phyloP scores from a whole-genome alignment of 2,113 vertebrate species.

The Crotalus tigris region DNA sequence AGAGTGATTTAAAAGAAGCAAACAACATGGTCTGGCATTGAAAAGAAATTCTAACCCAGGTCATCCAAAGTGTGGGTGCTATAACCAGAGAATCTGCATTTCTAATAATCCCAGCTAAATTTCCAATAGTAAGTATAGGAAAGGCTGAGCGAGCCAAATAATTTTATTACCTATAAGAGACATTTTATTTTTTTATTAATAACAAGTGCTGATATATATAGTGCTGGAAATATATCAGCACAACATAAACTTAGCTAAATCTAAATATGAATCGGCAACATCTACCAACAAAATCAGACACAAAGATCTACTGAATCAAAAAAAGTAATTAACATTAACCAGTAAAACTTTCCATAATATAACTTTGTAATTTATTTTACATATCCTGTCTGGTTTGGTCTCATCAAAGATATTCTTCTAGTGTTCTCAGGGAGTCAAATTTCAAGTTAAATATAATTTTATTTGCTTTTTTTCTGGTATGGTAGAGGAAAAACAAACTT shows the following conservation, averaged over 20 bases:
- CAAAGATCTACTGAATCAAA: background rate
- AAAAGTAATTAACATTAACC: background rate
- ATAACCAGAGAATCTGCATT: background rate
- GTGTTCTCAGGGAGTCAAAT: background rate
- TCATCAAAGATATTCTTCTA: background rate
- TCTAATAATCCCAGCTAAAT: background rate
- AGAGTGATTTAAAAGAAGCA: background rate
- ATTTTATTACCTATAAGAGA: background rate
- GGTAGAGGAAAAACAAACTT: background rate
- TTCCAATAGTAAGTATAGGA: background rate
- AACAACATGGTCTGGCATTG: background rate
- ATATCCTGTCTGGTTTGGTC: background rate
- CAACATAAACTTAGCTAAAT: background rate
- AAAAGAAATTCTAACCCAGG: background rate
- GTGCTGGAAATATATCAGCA: background rate
- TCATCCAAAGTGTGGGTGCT: background rate
- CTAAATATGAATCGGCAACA: background rate
- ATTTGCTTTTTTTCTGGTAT: background rate
- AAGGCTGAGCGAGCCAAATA: background rate
- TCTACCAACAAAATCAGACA: background rate
- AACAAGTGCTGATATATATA: background rate
- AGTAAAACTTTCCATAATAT: background rate
- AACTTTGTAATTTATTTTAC: background rate
- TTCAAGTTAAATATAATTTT: background rate
- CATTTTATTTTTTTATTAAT: background rate